Percentiles rank a stretch among this genome's conserved stretches.
These are phyloP conservation scores for Rosalia funebris DNA, from an alignment of 2,888 invertebrate species.

Conservation along the genomic window DNA sequence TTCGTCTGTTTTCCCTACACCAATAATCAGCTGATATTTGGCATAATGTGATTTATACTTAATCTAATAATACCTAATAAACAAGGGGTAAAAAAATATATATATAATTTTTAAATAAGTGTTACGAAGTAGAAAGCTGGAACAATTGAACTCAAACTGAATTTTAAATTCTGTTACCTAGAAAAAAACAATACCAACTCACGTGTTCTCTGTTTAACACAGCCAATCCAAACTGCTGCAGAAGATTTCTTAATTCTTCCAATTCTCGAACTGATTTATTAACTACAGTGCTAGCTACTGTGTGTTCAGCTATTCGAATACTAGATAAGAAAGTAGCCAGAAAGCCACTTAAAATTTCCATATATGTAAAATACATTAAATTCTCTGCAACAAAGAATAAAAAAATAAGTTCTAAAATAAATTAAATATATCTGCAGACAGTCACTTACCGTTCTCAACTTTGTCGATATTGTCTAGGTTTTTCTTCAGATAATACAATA, in stretches of 20 bases:
- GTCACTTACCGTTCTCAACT: slow-evolving; percentile 40
- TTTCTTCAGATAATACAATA: slow-evolving; percentile 54
- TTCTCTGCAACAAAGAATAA: slow-evolving; percentile 34
- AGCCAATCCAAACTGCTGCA: slow-evolving; percentile 54
- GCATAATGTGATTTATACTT: neutral
- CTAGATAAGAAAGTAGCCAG: slow-evolving; percentile 54
- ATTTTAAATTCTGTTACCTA: too few species aligned
- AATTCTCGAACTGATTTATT: slow-evolving; percentile 57
- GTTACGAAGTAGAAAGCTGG: too few species aligned
- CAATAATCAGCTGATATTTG: too few species aligned
- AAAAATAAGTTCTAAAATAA: slow-evolving; percentile 3
- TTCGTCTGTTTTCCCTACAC: too few species aligned
- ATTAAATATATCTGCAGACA: neutral
- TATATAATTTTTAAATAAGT: too few species aligned
- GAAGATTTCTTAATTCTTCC: slow-evolving; percentile 50
- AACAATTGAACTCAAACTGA: too few species aligned
- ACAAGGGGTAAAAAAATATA: neutral
- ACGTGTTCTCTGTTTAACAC: slow-evolving; percentile 61
- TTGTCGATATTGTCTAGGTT: slow-evolving; percentile 45
- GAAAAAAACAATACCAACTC: too few species aligned
- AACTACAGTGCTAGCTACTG: slow-evolving; percentile 50
- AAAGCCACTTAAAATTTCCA: slow-evolving; percentile 55
- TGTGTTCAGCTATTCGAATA: slow-evolving; percentile 58
- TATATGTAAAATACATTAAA: slow-evolving; percentile 43
- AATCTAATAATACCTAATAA: neutral